These are phyloP conservation scores for Rhagonycha fulva DNA, from an alignment of 2,888 invertebrate species.

Conservation along the genomic window DNA sequence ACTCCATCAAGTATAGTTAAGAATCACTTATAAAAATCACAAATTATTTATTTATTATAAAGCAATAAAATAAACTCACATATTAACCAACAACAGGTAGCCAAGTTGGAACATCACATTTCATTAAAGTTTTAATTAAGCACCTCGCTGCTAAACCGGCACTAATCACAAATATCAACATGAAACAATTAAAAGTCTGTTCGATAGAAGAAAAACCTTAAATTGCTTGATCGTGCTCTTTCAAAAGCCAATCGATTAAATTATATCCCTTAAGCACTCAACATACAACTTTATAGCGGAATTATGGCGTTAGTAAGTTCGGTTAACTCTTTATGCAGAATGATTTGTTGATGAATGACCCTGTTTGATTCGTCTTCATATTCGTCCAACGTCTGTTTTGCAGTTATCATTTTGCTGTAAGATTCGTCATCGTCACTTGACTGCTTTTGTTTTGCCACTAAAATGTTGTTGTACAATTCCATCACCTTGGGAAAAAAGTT, in stretches of 20 bases:
- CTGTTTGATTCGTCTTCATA: constrained; percentile 48
- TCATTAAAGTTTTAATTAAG: not conserved
- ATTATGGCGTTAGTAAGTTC: constrained; percentile 33
- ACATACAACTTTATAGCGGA: constrained; percentile 14
- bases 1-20: not conserved
- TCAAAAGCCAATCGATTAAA: not conserved
- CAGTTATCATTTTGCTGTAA: constrained; percentile 41
- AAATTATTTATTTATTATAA: not conserved
- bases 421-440: constrained; percentile 58
- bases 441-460: constrained; percentile 80
- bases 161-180: not conserved
- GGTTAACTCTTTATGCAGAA: constrained; percentile 35
- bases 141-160: not conserved
- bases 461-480: constrained; percentile 83
- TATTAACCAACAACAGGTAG: not conserved
- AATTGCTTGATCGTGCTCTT: not conserved
- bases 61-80: not conserved
- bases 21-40: not conserved
- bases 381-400: constrained; percentile 43
- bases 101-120: not conserved
- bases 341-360: constrained; percentile 47
- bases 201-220: not conserved
- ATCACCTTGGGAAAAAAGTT: constrained; percentile 58
- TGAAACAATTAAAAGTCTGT: not conserved
- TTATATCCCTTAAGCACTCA: not conserved